A percentile compares a stretch with the other conserved stretches of the same genome.
Evolutionary conservation across 2,797 vertebrate genomes (phyloP).

Genomic region (Micromesistius poutassou): DNA sequence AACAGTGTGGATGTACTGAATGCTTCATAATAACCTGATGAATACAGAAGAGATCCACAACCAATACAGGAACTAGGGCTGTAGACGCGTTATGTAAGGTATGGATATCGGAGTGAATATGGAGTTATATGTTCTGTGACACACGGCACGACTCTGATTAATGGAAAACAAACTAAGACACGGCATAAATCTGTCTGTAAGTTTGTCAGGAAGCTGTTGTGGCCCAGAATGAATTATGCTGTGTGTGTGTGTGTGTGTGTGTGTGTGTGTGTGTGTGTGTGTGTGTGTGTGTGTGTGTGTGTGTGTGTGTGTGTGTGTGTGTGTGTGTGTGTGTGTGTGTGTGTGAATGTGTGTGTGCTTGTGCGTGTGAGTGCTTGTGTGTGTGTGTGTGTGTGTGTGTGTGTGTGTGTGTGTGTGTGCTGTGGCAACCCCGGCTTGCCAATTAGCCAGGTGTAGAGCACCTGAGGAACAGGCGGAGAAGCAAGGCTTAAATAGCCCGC

Average conservation of each 20-base stretch:
- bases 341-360: no score
- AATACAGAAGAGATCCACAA: background rate
- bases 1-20: no score
- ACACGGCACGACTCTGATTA: background rate
- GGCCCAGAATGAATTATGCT: background rate
- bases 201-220: background rate
- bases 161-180: background rate
- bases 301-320: background rate
- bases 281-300: background rate
- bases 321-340: no score
- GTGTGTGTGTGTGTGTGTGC: background rate
- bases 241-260: background rate
- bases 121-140: background rate
- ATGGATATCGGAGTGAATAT: no score
- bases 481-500: no score
- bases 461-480: no score
- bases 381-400: background rate
- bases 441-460: no score
- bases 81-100: no score
- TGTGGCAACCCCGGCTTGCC: no score
- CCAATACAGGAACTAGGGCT: no score
- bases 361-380: background rate
- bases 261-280: no score
- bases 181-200: background rate
- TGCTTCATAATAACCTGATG: background rate